Evolutionary conservation across 2,888 invertebrate species (phyloP).

Genomic region (Candidula unifasciata): DNA sequence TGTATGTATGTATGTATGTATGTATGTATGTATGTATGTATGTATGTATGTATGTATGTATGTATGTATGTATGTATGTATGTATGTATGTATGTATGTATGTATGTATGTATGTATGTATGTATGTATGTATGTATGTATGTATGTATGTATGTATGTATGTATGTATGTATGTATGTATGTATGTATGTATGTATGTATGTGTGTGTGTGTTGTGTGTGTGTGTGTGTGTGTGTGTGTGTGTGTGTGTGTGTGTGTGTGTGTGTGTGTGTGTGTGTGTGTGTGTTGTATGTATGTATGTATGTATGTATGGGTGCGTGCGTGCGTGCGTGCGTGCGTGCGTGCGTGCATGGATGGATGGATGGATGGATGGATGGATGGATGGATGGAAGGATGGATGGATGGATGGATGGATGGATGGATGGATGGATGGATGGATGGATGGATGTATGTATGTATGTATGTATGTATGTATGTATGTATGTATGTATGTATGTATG

Average conservation of each 20-base stretch:
- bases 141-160: too few relatives aligned
- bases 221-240: background rate
- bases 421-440: background rate
- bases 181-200: background rate
- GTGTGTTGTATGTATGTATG: background rate
- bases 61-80: too few relatives aligned
- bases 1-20: too few relatives aligned
- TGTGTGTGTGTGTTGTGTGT: background rate
- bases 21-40: too few relatives aligned
- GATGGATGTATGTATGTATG: slow-evolving; percentile 30
- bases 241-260: background rate
- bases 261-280: background rate
- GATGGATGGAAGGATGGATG: background rate
- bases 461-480: slow-evolving; percentile 44
- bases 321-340: too few relatives aligned
- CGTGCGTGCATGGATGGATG: too few relatives aligned
- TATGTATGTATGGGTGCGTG: too few relatives aligned
- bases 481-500: slow-evolving; percentile 47
- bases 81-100: too few relatives aligned
- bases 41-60: too few relatives aligned
- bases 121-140: too few relatives aligned
- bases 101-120: too few relatives aligned
- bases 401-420: background rate
- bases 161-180: too few relatives aligned
- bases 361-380: background rate